phyloP scores from a whole-genome alignment of 2,113 vertebrate genomes.

The Balaeniceps rex region DNA sequence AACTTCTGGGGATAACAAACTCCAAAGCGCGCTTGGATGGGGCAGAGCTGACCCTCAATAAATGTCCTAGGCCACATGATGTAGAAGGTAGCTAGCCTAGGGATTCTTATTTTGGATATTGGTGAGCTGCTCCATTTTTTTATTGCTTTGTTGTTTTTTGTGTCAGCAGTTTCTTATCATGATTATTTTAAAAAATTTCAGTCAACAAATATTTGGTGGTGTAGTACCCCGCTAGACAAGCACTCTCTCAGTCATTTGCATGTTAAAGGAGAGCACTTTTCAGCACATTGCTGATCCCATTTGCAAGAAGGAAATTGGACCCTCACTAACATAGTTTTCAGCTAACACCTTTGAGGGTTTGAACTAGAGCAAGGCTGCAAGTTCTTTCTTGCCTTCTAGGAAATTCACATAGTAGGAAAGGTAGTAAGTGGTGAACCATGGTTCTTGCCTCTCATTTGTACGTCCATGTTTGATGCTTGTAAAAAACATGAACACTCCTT shows the following conservation, averaged over 20 bases:
- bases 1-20: neutral
- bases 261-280: conserved; percentile 10
- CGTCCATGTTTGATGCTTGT: neutral
- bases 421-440: neutral
- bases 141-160: neutral
- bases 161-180: neutral
- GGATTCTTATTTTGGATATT: neutral
- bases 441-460: neutral
- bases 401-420: neutral
- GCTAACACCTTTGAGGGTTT: neutral
- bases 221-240: neutral
- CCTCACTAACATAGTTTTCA: neutral
- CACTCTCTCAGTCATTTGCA: neutral
- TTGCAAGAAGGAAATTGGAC: neutral
- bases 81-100: neutral
- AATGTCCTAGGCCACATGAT: neutral
- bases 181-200: neutral
- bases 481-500: neutral
- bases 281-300: neutral
- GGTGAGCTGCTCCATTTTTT: neutral
- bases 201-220: neutral
- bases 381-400: neutral
- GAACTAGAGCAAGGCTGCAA: neutral
- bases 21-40: neutral
- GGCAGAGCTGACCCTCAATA: neutral